Evolutionary conservation across 2,888 invertebrate genomes (phyloP), one percentile per base, ranked within the genome.

Genomic region (Oxytorus armatus): DNA sequence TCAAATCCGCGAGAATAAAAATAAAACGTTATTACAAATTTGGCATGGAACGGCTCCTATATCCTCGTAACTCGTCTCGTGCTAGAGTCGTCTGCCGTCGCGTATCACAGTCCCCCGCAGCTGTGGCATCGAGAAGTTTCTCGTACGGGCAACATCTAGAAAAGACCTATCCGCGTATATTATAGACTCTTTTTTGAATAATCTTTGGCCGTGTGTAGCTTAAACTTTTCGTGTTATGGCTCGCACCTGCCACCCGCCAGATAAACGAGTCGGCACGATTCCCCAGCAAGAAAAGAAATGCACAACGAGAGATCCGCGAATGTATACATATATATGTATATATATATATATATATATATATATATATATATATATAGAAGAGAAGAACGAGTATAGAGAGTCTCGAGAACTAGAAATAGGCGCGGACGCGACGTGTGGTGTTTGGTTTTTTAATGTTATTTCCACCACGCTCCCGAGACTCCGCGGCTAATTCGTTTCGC

Each of bases 401-500:
- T 81, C 36, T 75, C 82, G 82, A 87, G 86, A 85, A 85, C 85
- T 88, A 88, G 88, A 84, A 86, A 88, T 86, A 87, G 87, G 82
- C 84, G 79, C 76, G 61, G 49, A 63, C 66, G 25, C 57, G 61
- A 63, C 25, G 65, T 47, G 74, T 57, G 47, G 55, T 33, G 51
- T 73, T 63, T 63, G 11, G 23, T 76, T 76, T 66, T 68, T 53
- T 66, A 65, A 53, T 77, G 63, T 77, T 77, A 63, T 74, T 77
- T 77, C 47, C 57, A 77, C 25, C 77, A 82, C 77, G 72, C 57
- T 79, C 70, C n/a, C 73, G 49, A 42, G 73, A 66, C 44, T 73
- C 18, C 25, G 66, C 10, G 80, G 79, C 85, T 87, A 89, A 89
- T 89, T 88, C 84, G 86, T 88, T 87, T 87, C 86, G 86, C 88